Conservation (phyloP, 2,888 invertebrate species). For the Myopa testacea region DNA sequence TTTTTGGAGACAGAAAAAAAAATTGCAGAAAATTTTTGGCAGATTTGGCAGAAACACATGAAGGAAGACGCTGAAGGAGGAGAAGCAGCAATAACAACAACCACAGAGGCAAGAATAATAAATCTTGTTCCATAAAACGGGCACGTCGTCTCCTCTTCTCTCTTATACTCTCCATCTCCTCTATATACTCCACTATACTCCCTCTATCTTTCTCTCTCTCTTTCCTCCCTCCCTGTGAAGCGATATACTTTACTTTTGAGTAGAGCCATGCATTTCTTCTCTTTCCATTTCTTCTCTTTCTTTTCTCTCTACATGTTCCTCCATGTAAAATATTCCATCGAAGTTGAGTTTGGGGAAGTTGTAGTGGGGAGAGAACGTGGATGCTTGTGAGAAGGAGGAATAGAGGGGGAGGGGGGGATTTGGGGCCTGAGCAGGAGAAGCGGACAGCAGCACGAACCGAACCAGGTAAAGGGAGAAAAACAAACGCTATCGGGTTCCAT, state of each 20-base stretch:
- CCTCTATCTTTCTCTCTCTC: background rate
- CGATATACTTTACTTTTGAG: background rate
- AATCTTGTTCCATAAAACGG: conserved; percentile 2
- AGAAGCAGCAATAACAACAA: background rate
- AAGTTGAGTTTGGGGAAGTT: background rate
- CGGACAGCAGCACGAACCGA: no score
- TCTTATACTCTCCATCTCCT: background rate
- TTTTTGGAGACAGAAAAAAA: background rate
- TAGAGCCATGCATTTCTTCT: background rate
- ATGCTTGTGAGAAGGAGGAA: no score
- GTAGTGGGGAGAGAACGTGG: background rate
- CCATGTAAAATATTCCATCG: background rate
- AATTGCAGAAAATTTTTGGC: background rate
- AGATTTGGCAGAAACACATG: background rate
- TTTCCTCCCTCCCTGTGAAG: background rate
- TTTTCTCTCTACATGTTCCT: no score
- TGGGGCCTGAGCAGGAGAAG: no score
- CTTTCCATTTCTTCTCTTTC: no score
- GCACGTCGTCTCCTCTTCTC: background rate
- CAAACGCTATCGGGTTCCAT: background rate
- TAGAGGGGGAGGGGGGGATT: no score
- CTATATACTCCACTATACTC: no score
- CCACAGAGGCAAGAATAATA: background rate
- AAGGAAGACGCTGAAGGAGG: background rate
- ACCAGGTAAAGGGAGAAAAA: no score